Conservation (phyloP, 1,140 invertebrate genomes). For the Megathymus violae region DNA sequence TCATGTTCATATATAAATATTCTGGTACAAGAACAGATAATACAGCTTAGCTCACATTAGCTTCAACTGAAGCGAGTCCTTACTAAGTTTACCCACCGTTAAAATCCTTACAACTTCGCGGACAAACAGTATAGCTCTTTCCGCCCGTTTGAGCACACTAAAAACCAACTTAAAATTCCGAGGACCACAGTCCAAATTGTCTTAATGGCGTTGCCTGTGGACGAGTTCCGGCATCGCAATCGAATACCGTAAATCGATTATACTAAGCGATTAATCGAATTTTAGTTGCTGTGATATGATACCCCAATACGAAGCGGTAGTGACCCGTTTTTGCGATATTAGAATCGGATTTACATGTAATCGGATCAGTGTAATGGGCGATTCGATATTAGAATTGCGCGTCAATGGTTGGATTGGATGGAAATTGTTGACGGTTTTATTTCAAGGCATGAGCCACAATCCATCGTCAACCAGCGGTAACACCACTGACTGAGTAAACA, state of each 20-base stretch:
- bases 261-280: slow-evolving; percentile 31
- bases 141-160: slow-evolving; percentile 25
- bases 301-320: slow-evolving; percentile 17
- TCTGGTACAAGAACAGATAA: neutral
- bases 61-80: slow-evolving; percentile 2
- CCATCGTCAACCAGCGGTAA: too few relatives aligned
- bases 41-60: neutral
- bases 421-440: slow-evolving; percentile 7
- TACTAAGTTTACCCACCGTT: slow-evolving; percentile 44
- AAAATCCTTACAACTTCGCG: slow-evolving; percentile 50
- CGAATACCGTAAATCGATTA: slow-evolving; percentile 28
- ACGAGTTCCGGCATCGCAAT: slow-evolving; percentile 14
- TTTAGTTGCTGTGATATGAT: slow-evolving; percentile 32
- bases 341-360: slow-evolving; percentile 31
- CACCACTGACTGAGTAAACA: too few relatives aligned
- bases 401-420: neutral
- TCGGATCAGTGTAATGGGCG: neutral
- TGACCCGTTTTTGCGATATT: slow-evolving; percentile 26
- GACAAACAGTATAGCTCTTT: slow-evolving; percentile 43
- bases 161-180: slow-evolving; percentile 26
- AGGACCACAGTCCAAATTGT: slow-evolving; percentile 26
- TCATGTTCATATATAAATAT: neutral
- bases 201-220: slow-evolving; percentile 13
- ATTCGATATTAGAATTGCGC: slow-evolving; percentile 12
- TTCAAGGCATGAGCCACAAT: neutral